Evolutionary conservation across 2,113 vertebrate genomes (phyloP).

Genomic region (Caranx melampygus): DNA sequence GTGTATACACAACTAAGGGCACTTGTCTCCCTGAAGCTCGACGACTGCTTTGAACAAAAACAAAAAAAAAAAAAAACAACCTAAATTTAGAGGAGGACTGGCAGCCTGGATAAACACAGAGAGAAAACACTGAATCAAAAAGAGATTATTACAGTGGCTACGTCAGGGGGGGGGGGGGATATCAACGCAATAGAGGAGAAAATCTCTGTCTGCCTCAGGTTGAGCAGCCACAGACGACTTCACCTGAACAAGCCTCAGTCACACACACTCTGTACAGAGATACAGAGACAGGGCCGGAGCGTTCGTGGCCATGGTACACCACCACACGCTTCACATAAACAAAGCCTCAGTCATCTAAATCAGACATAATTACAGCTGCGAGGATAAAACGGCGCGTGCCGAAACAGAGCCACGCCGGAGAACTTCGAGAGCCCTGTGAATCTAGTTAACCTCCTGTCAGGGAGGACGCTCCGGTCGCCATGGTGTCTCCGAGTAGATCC

Average conservation of each 20-base stretch:
- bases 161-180: background rate
- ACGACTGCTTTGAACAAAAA: conserved; percentile 25
- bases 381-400: too few relatives aligned
- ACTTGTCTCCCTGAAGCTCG: conserved; percentile 29
- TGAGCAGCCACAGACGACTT: conserved; percentile 30
- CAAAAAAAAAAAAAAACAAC: background rate
- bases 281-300: too few relatives aligned
- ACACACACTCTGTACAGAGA: too few relatives aligned
- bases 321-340: too few relatives aligned
- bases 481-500: background rate
- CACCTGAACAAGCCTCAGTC: too few relatives aligned
- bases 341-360: too few relatives aligned
- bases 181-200: background rate
- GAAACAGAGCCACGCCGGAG: too few relatives aligned
- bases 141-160: background rate
- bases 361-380: too few relatives aligned
- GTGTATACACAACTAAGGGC: conserved; percentile 32
- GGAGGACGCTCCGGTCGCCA: conserved; percentile 7
- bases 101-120: conserved; percentile 29
- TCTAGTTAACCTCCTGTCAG: conserved; percentile 71
- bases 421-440: conserved; percentile 25
- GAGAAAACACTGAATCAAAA: conserved; percentile 13
- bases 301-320: too few relatives aligned
- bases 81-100: conserved; percentile 28
- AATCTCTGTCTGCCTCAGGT: conserved; percentile 14